Conservation (phyloP, 2,888 invertebrate species). For the Allacma fusca region DNA sequence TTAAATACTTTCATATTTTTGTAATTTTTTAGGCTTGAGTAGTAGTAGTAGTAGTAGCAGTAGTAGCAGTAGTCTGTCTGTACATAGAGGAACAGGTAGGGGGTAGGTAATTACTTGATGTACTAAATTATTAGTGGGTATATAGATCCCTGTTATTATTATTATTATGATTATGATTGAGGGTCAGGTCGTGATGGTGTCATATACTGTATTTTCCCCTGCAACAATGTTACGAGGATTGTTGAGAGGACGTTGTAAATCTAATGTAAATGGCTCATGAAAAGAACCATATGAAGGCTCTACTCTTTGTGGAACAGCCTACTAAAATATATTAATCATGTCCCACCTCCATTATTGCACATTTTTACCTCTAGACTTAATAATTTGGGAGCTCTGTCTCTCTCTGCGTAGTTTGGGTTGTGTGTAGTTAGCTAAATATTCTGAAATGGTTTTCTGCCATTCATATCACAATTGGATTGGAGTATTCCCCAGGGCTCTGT, state of each 20-base stretch:
- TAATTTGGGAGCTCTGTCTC: neutral
- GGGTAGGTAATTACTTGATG: too few species aligned
- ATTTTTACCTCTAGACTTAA: constrained; percentile 2
- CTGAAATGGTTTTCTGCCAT: too few species aligned
- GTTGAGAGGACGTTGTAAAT: neutral
- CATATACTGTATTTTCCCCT: neutral
- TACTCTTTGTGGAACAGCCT: constrained; percentile 1
- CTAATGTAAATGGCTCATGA: neutral
- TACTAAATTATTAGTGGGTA: too few species aligned
- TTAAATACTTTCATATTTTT: too few species aligned
- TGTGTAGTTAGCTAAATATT: too few species aligned
- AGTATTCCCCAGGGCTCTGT: too few species aligned
- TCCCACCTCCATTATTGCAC: neutral
- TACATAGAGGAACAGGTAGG: too few species aligned
- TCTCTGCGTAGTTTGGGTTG: too few species aligned
- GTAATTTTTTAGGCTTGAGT: too few species aligned
- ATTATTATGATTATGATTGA: neutral
- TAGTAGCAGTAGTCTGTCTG: too few species aligned
- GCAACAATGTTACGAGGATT: neutral
- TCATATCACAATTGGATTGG: too few species aligned
- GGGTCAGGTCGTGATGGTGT: constrained; percentile 18
- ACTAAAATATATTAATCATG: neutral
- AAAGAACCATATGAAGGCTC: neutral
- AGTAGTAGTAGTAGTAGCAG: too few species aligned
- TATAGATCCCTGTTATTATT: neutral